Evolutionary conservation across 2,113 vertebrate genomes (phyloP).

Genomic region (Oreochromis niloticus): DNA sequence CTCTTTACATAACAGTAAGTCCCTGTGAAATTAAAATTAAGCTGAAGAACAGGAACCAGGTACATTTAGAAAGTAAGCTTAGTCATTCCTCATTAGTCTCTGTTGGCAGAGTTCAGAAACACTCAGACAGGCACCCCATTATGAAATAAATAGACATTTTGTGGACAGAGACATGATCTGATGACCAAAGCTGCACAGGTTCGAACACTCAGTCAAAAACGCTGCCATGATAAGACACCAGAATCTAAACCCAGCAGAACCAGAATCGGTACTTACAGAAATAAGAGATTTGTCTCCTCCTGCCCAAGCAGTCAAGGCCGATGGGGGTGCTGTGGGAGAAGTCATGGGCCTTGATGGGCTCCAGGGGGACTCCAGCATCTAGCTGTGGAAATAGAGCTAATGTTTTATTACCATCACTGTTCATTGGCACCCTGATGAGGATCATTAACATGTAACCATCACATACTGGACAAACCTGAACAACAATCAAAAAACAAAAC

Average conservation of each 20-base stretch:
- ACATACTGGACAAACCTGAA: background rate
- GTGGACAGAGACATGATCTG: background rate
- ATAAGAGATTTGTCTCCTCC: slow-evolving; percentile 53
- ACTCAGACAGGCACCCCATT: background rate
- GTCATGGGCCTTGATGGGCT: slow-evolving; percentile 60
- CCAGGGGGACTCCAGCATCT: slow-evolving; percentile 37
- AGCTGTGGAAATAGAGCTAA: background rate
- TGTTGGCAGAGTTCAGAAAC: background rate
- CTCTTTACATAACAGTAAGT: background rate
- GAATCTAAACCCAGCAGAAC: background rate
- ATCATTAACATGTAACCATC: background rate
- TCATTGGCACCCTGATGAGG: background rate
- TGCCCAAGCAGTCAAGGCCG: slow-evolving; percentile 76
- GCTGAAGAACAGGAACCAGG: background rate
- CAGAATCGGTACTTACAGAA: slow-evolving; percentile 58
- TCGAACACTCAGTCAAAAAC: background rate
- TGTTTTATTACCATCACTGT: background rate
- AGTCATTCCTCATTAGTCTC: background rate
- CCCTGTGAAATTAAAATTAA: background rate
- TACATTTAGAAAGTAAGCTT: background rate
- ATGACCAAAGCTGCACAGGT: background rate
- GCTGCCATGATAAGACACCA: background rate
- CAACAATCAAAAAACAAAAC: background rate
- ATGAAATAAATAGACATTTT: background rate
- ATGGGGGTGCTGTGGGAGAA: slow-evolving; percentile 84